Base-by-base conservation (phyloP, 1,140 invertebrate species). In the Penaeus vannamei region DNA sequence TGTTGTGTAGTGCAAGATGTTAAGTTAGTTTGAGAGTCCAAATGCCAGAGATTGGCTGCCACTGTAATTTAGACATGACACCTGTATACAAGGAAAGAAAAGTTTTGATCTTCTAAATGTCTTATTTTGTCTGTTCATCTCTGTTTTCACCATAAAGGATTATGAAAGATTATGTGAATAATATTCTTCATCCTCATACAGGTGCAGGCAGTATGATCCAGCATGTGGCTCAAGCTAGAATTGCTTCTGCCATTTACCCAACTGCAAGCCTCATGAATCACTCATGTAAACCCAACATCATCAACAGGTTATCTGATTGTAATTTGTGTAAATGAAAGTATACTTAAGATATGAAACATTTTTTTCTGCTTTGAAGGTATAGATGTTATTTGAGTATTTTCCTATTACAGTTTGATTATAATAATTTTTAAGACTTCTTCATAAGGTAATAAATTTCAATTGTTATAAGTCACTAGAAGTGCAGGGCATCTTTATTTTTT, bases 241-340 rank as follows among this genome's bases (percentile, higher is more conserved):
- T 97, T 64, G 97, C 96, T 20, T 96, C 96, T 46, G 97, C 96
- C 1, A 97, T 98, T 92, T 98, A 97, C 93, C 96, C 97, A 0
- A 96, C 96, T n/a, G 95, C 96, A 19, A 97, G 96, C 92, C 95
- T 98, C 94, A 96, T 98, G 95, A 98, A 98, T 93, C 97, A 98
- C 94, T 97, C 97, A 22, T 98, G 97, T 93, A 95, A 97, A 92
- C 95, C 97, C 14, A 96, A 96, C 92, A 96, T 97, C 85, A 95
- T 96, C 86, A 96, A 96, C 91, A 96, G 96, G 96, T 97, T 76
- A 17, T 32, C 7, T 80, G 7, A 29, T 46, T 62, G 20, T 46
- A 19, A 61, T 36, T 62, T 64, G 14, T 62, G 22, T 23, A 29
- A 84, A 12, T 59, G n/a, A 83, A 53, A 23, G 62, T 93, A 89